A percentile compares a stretch with the other conserved stretches of the same genome.
These are phyloP conservation scores for Clivina fossor DNA, from an alignment of 2,888 invertebrate genomes.

Conservation along the genomic window DNA sequence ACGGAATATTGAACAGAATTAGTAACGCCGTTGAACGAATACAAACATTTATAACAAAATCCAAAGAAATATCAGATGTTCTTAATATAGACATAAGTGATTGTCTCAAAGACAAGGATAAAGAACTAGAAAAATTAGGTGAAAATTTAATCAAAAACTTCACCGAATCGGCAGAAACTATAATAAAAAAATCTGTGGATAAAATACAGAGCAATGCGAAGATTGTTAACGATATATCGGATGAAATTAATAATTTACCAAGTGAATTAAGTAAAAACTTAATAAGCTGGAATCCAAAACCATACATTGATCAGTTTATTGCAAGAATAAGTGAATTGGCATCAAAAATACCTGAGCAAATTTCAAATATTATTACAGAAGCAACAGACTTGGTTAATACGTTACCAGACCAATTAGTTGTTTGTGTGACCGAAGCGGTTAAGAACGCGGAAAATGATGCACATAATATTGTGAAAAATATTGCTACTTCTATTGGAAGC, in stretches of 20 bases:
- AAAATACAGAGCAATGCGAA: constrained; percentile 5
- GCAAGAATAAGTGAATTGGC: constrained; percentile 1
- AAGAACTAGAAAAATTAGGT: constrained; percentile 9
- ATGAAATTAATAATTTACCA: constrained; percentile 15
- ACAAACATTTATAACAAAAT: constrained; percentile 8
- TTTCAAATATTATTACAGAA: constrained; percentile 7
- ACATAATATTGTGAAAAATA: constrained; percentile 12
- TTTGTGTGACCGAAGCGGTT: constrained; percentile 11
- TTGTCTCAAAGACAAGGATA: constrained; percentile 7
- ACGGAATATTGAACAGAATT: constrained; percentile 14
- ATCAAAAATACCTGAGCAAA: constrained; percentile 15
- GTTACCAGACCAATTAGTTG: constrained; percentile 14
- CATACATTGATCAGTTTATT: constrained; percentile 18
- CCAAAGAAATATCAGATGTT: constrained; percentile 11
- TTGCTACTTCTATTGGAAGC: constrained; percentile 4
- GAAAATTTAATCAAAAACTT: constrained; percentile 11
- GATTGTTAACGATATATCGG: constrained; percentile 9
- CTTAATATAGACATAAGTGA: constrained; percentile 16
- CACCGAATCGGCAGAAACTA: not conserved
- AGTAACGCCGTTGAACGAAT: constrained; percentile 1
- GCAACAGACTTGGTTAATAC: constrained; percentile 9
- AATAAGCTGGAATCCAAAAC: constrained; percentile 9
- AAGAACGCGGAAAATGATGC: constrained; percentile 11
- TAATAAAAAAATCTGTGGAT: constrained; percentile 15
- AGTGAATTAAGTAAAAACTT: constrained; percentile 11